Conservation (phyloP, 2,113 vertebrate species). For the Xyliphius kryptos region DNA sequence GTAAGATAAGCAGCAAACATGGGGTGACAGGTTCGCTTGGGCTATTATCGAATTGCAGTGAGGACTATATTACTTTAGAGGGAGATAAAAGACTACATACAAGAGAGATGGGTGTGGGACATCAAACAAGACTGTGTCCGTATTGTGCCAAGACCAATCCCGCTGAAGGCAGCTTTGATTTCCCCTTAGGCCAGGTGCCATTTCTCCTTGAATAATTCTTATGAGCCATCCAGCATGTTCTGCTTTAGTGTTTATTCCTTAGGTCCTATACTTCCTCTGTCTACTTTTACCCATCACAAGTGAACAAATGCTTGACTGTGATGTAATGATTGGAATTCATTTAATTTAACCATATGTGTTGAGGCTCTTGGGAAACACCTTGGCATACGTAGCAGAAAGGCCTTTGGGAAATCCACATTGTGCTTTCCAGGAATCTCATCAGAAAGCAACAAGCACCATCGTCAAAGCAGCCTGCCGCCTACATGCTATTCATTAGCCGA, state of each 20-base stretch:
- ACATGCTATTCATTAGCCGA: conserved; percentile 38
- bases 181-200: conserved; percentile 78
- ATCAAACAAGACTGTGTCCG: conserved; percentile 95
- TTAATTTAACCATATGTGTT: conserved; percentile 55
- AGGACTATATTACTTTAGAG: conserved; percentile 96
- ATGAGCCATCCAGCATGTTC: conserved; percentile 69
- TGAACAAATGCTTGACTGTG: conserved; percentile 44
- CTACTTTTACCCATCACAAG: conserved; percentile 55
- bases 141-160: conserved; percentile 92
- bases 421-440: conserved; percentile 15
- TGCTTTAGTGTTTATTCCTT: conserved; percentile 71
- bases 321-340: conserved; percentile 61
- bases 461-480: conserved; percentile 29
- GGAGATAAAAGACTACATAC: conserved; percentile 95
- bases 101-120: conserved; percentile 93
- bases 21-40: conserved; percentile 87
- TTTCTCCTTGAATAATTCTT: conserved; percentile 85
- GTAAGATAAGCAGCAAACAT: conserved; percentile 92
- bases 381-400: conserved; percentile 43
- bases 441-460: conserved; percentile 34
- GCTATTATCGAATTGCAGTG: conserved; percentile 95
- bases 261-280: conserved; percentile 41
- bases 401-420: conserved; percentile 50
- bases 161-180: conserved; percentile 86
- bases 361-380: conserved; percentile 37